Base-by-base conservation (phyloP, 2,888 invertebrate genomes). In the Limnephilus lunatus region DNA sequence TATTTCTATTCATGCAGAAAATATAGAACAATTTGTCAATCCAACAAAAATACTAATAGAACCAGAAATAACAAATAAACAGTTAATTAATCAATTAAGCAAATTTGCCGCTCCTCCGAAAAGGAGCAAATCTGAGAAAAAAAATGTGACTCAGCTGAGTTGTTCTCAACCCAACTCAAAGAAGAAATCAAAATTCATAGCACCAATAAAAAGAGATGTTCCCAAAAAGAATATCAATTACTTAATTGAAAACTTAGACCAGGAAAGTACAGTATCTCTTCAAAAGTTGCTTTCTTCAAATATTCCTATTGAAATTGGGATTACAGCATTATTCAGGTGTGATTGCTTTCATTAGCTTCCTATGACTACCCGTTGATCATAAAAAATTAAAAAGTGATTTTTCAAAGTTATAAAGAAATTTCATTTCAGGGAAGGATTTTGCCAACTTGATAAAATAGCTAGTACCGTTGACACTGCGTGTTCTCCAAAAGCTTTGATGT, bases 361-460 rank as follows among this genome's bases (percentile, higher is more conserved):
- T 19, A 15, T 5, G 32, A 15, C 14, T 15, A 15, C 2, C 5
- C 31, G 2, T 19, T 31, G 15, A 31, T 82, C 15, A 9, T 32
- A 19, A 12, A 12, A 32, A 31, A 15, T 7, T 81, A n/a, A 25
- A 25, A 7, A 30, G 14, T 81, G 0, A 31, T 5, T 81, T 19
- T 82, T 32, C 7, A 32, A 31, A 31, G 31, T 15, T 82, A 32
- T 30, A 1, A 31, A 31, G 0, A 30, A 82, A 82, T 19, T 32
- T 11, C 3, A 48, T 93, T 94, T 94, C 94, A 96, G 96, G 90
- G 95, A 96, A 93, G 95, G 95, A 30, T 95, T 95, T 94, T 95
- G 94, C 93, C 96, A 96, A 93, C 94, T 96, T 30, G 92, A 93
- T 85, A 92, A 95, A 95, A 93, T 94, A 94, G 44, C 95, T 95